Evolutionary conservation across 1,140 invertebrate species (phyloP).

Genomic region (Argopecten irradians): DNA sequence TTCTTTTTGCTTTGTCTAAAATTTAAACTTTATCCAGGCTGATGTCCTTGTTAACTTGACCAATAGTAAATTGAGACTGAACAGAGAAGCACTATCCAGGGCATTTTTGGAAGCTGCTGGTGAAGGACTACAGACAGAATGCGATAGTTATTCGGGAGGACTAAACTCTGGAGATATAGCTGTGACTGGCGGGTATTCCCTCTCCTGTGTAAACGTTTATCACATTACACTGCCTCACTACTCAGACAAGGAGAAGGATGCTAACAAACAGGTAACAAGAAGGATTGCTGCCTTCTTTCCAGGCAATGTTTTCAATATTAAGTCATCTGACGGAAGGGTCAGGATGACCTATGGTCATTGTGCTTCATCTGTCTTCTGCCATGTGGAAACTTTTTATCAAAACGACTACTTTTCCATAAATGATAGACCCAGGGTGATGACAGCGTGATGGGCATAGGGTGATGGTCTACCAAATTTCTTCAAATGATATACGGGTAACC

Average conservation of each 20-base stretch:
- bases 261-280: background rate
- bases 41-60: background rate
- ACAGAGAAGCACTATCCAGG: background rate
- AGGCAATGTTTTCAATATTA: too few species aligned
- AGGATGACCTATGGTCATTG: too few species aligned
- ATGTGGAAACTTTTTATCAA: too few species aligned
- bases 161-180: constrained; percentile 28
- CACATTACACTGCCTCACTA: constrained; percentile 37
- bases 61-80: background rate
- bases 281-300: too few species aligned
- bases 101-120: background rate
- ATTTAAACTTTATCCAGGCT: background rate
- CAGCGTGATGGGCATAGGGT: too few species aligned
- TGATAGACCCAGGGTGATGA: too few species aligned
- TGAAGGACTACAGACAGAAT: background rate
- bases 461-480: too few species aligned
- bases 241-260: background rate
- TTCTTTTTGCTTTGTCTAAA: background rate
- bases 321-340: too few species aligned
- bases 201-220: constrained; percentile 2
- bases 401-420: too few species aligned
- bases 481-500: too few species aligned
- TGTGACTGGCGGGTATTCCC: background rate
- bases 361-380: too few species aligned
- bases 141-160: background rate